phyloP scores from a whole-genome alignment of 2,113 vertebrate genomes.

The Pygoscelis antarcticus region DNA sequence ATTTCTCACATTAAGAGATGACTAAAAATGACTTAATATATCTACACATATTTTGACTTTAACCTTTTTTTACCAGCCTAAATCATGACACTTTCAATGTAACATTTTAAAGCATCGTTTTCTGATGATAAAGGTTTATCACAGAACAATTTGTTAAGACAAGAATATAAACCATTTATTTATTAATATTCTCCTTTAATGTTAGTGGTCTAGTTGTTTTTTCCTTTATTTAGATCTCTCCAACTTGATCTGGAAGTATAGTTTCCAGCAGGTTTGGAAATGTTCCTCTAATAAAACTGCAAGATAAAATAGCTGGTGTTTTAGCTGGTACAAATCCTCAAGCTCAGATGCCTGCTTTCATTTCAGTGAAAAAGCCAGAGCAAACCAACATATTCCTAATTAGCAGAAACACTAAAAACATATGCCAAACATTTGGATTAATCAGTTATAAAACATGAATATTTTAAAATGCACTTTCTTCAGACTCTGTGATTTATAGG shows the following conservation, averaged over 20 bases:
- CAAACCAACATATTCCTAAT: not conserved
- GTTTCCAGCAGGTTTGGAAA: not conserved
- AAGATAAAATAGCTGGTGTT: not conserved
- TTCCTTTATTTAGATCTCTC: not conserved
- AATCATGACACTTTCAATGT: not conserved
- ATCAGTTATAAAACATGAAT: not conserved
- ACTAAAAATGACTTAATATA: not conserved
- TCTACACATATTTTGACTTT: not conserved
- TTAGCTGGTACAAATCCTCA: not conserved
- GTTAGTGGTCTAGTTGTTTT: not conserved
- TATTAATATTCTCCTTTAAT: not conserved
- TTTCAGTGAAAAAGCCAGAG: not conserved
- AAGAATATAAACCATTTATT: not conserved
- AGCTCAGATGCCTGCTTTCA: not conserved
- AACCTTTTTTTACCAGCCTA: not conserved
- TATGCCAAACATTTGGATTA: not conserved
- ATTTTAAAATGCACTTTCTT: not conserved
- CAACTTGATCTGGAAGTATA: not conserved
- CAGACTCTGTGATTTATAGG: not conserved
- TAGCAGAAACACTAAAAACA: not conserved
- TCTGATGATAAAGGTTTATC: not conserved
- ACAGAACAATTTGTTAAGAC: not conserved
- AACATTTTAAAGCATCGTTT: not conserved
- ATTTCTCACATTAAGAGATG: not conserved
- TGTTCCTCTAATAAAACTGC: not conserved